These are phyloP conservation scores for Phalanger gymnotis DNA, from an alignment of 2,797 vertebrate genomes.

Conservation along the genomic window DNA sequence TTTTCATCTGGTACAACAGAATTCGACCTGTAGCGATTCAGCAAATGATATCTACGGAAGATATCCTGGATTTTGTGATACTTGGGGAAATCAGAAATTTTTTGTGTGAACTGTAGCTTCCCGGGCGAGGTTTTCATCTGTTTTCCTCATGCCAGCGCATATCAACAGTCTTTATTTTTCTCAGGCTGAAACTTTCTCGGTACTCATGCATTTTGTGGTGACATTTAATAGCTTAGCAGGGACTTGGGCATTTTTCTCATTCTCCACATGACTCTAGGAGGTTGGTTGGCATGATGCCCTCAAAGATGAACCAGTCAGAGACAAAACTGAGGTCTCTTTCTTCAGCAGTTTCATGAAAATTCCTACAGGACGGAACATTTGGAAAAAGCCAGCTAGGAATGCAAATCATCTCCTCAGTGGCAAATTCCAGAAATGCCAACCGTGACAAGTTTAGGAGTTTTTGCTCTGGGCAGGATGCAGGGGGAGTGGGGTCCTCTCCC, in stretches of 20 bases:
- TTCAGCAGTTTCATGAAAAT: slow-evolving; percentile 26
- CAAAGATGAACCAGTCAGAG: neutral
- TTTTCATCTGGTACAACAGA: neutral
- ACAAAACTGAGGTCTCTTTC: neutral
- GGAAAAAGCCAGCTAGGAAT: slow-evolving; percentile 47
- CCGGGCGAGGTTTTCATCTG: neutral
- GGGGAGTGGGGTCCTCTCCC: neutral
- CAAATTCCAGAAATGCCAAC: slow-evolving; percentile 45
- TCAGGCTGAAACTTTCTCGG: neutral
- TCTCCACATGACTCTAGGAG: neutral
- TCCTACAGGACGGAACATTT: neutral
- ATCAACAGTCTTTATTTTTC: neutral
- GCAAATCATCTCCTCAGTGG: slow-evolving; percentile 36
- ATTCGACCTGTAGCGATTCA: neutral
- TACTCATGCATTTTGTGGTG: fast-evolving
- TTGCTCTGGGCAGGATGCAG: neutral
- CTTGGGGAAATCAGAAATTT: neutral
- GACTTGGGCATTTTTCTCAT: neutral
- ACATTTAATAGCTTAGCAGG: neutral
- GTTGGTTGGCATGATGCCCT: neutral
- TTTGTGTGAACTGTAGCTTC: neutral
- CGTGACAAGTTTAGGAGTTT: neutral
- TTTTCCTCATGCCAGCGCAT: neutral
- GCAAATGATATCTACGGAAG: neutral
- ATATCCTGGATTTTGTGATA: neutral